phyloP scores from a whole-genome alignment of 1,140 invertebrate genomes.

The Macrostomum lignano region DNA sequence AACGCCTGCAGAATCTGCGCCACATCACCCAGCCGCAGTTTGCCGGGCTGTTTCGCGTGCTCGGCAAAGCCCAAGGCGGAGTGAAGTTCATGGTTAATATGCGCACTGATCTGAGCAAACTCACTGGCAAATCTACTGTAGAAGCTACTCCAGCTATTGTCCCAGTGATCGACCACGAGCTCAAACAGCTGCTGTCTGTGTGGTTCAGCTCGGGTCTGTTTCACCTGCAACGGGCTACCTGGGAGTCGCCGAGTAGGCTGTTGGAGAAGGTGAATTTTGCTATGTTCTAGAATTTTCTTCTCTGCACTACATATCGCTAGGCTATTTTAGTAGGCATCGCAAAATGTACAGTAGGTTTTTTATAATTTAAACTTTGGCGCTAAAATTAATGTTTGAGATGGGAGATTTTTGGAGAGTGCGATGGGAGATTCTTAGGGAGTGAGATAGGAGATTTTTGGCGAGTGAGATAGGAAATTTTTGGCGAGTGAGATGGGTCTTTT shows the following conservation, averaged over 20 bases:
- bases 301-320: not conserved
- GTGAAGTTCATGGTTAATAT: conserved; percentile 48
- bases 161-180: conserved; percentile 22
- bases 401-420: too few relatives aligned
- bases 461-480: too few relatives aligned
- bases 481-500: too few relatives aligned
- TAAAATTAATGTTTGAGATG: too few relatives aligned
- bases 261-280: conserved; percentile 37
- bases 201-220: conserved; percentile 48
- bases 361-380: not conserved
- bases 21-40: conserved; percentile 36
- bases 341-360: not conserved
- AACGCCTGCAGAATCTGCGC: too few relatives aligned
- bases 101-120: conserved; percentile 33
- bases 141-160: not conserved
- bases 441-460: too few relatives aligned
- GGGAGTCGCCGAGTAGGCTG: conserved; percentile 42
- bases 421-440: too few relatives aligned
- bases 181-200: conserved; percentile 36
- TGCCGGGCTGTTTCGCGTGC: conserved; percentile 36
- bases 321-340: not conserved
- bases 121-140: not conserved
- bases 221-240: conserved; percentile 40
- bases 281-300: not conserved
- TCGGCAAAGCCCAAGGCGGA: conserved; percentile 38